Conservation (phyloP, 2,113 vertebrate species). For the Polypterus bichir region DNA sequence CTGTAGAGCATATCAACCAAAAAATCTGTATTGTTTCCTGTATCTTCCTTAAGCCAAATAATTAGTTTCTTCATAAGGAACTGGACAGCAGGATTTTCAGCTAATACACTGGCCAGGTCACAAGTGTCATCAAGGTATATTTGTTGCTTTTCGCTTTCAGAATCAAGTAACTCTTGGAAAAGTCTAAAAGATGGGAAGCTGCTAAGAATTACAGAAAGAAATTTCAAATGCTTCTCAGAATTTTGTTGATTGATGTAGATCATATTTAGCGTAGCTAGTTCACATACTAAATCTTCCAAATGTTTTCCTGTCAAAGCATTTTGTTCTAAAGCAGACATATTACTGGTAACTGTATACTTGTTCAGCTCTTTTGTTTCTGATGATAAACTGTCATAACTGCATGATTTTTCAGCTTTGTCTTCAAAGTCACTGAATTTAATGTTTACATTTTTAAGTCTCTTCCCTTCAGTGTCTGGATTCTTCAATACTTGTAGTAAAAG, state of each 20-base stretch:
- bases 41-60: conserved; percentile 67
- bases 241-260: conserved; percentile 62
- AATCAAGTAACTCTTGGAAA: conserved; percentile 63
- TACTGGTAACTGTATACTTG: too few relatives aligned
- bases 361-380: not conserved
- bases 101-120: conserved; percentile 16
- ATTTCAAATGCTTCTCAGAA: conserved; percentile 73
- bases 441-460: conserved; percentile 32
- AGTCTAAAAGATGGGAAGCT: conserved; percentile 66
- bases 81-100: conserved; percentile 55
- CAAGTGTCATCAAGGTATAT: conserved; percentile 17
- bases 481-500: conserved; percentile 67
- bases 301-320: conserved; percentile 25
- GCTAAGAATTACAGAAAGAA: conserved; percentile 69
- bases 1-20: conserved; percentile 89
- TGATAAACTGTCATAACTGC: not conserved
- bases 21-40: conserved; percentile 50
- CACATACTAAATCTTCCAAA: conserved; percentile 76
- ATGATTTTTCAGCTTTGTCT: not conserved
- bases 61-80: conserved; percentile 70
- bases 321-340: too few relatives aligned
- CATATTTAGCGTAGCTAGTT: conserved; percentile 69
- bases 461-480: conserved; percentile 39
- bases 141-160: conserved; percentile 25
- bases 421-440: conserved; percentile 58